Conservation (phyloP, 2,888 invertebrate species). For the Pheosia tremula region DNA sequence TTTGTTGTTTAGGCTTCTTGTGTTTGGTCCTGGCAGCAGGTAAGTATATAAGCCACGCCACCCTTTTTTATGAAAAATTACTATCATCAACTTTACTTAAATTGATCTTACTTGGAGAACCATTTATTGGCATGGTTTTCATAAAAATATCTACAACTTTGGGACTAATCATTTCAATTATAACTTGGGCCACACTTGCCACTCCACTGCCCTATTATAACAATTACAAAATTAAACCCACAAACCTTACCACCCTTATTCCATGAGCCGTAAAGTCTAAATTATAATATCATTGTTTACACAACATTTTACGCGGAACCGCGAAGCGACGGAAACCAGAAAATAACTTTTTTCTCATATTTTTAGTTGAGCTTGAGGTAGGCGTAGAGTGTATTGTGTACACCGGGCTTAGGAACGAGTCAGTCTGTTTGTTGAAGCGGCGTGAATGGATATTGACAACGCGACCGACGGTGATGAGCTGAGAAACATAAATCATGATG, state of each 20-base stretch:
- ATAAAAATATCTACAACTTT: too few species aligned
- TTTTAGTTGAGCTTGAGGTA: slow-evolving; percentile 28
- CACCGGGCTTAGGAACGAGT: neutral
- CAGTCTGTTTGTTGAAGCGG: neutral
- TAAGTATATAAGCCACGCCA: too few species aligned
- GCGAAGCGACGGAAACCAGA: slow-evolving; percentile 45
- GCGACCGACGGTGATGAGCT: neutral
- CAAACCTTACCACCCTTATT: slow-evolving; percentile 19
- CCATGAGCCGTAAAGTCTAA: slow-evolving; percentile 14
- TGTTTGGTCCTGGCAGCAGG: too few species aligned
- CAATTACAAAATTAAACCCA: slow-evolving; percentile 13
- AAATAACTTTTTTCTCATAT: slow-evolving; percentile 41
- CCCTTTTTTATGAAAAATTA: too few species aligned
- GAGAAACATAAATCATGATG: neutral
- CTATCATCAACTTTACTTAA: too few species aligned
- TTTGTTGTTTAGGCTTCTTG: too few species aligned
- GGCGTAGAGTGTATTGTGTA: slow-evolving; percentile 8
- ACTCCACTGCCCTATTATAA: slow-evolving; percentile 35
- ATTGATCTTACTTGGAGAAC: too few species aligned
- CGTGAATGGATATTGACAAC: slow-evolving; percentile 1
- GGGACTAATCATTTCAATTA: neutral
- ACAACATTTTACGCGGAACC: slow-evolving; percentile 34
- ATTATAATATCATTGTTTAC: slow-evolving; percentile 16
- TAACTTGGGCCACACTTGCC: slow-evolving; percentile 21
- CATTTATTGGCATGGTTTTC: too few species aligned